A percentile compares a stretch with the other conserved stretches of the same genome.
Evolutionary conservation across 1,140 invertebrate genomes (phyloP).

Genomic region (Pachyrhynchus sulphureomaculatus): DNA sequence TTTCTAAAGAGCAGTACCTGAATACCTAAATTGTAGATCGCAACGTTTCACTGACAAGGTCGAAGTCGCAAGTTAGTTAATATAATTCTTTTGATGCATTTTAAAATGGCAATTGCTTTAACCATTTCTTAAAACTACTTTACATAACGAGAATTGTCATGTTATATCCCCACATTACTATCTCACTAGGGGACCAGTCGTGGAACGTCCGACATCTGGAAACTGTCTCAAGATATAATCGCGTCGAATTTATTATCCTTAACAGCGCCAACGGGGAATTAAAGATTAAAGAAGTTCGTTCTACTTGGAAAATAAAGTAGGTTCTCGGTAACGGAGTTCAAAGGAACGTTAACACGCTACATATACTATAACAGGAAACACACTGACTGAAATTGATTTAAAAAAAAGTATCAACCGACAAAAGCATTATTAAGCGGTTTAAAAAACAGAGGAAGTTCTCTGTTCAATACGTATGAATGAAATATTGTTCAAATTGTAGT

Average conservation of each 20-base stretch:
- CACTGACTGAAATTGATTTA: too few species aligned
- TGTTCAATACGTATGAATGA: too few species aligned
- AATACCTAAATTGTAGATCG: too few species aligned
- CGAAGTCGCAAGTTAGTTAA: too few species aligned
- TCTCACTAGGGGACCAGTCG: slow-evolving; percentile 25
- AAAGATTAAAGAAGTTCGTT: slow-evolving; percentile 16
- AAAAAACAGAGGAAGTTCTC: too few species aligned
- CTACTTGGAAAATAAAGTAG: slow-evolving; percentile 8
- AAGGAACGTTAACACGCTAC: slow-evolving; percentile 2
- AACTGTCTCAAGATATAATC: slow-evolving; percentile 30
- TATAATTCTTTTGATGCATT: too few species aligned
- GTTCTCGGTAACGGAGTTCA: slow-evolving; percentile 9
- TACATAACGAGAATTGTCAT: slow-evolving; percentile 6
- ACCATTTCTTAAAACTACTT: neutral
- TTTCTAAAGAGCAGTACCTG: too few species aligned
- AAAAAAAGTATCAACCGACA: too few species aligned
- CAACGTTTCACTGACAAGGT: too few species aligned
- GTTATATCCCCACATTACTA: slow-evolving; percentile 21
- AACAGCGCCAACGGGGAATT: slow-evolving; percentile 22
- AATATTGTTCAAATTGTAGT: too few species aligned
- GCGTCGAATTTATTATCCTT: slow-evolving; percentile 22
- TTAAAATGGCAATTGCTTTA: neutral
- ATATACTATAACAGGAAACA: neutral
- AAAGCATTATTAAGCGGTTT: too few species aligned
- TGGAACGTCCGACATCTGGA: slow-evolving; percentile 26